Base-by-base conservation (phyloP, 2,888 invertebrate genomes). In the Tupiocoris notatus region DNA sequence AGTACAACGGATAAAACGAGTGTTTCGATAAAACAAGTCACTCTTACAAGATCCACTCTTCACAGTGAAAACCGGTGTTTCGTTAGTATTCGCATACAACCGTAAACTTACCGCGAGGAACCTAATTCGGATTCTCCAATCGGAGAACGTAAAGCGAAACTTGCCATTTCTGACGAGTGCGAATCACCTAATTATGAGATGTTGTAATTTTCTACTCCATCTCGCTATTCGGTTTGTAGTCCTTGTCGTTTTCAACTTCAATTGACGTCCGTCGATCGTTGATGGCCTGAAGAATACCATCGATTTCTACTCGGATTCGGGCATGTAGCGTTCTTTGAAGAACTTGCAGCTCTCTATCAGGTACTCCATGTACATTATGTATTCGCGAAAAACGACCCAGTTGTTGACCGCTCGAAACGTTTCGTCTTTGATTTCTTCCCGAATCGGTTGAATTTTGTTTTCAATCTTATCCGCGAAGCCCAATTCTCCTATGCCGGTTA, bases 321-420 rank as follows among this genome's bases (percentile, higher is more conserved):
- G 6, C 6, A 39, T 6, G 23, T 9, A 63, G 20, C 22, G 63
- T 25, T 65, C 25, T 63, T 82, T 81, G 75, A 85, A 80, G 79
- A 86, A 83, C 58, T 85, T 83, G 81, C 87, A 86, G 74, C 87
- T 85, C 79, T 88, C 84, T 17, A 85, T 83, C 68, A 88, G 84
- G 83, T 88, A 89, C 80, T 89, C 86, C 62, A 90, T 84, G 2
- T 86, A 85, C 81, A 88, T 88, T 84, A 89, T 87, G 83, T 88
- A 89, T 81, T 90, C 89, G 64, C 89, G 83, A 82, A 88, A 87
- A 80, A 90, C 89, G 78, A 89, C 80, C 86, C 88, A 89, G 82
- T 90, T 88, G 22, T 89, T 85, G 1, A 87, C 81, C 79, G 86
- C 85, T 24, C 87, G 84, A 59, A 81, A 81, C 2, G 87, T 86